Evolutionary conservation across 2,113 vertebrate species (phyloP), one percentile per base, ranked within the genome.

Genomic region (Gnathonemus longibarbis): DNA sequence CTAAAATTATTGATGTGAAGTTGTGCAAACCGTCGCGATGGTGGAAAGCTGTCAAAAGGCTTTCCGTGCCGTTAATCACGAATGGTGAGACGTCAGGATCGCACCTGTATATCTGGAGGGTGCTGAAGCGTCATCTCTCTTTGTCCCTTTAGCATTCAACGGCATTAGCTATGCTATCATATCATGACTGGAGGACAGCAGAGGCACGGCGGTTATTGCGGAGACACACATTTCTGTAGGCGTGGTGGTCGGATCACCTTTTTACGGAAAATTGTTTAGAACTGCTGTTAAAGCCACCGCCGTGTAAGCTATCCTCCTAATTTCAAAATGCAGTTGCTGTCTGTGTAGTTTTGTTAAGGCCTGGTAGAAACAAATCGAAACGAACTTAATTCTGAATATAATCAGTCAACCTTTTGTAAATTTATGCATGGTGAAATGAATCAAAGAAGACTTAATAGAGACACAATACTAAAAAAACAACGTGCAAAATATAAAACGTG

Each of bases 51-150:
- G 91, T 93, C 89, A 91, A 91, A 56, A 91, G 92, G 87, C 93
- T 93, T 95, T 93, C 91, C 84, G 92, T 91, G 93, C 93, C 93
- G 96, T 97, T 92, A 95, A 96, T 97, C 96, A 96, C 31, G 88
- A 90, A 92, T 58, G 92, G 89, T 56, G 77, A 93, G 89, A 93
- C 92, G 94, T 91, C 95, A 93, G 95, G 94, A 94, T 91, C 77
- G n/a, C 97, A 97, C 96, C 96, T 97, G 97, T 90, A 95, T 1
- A 91, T 93, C 96, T 95, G 92, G 94, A 95, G 96, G 96, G 95
- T 84, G 91, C 94, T 94, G 87, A 93, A 92, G 93, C 94, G 93
- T 94, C 58, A 90, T 91, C 77, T 48, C 93, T 94, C 93, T 93
- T 94, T 91, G 92, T 95, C 92, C 87, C 90, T 92, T 93, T 94